Evolutionary conservation across 1,140 invertebrate genomes (phyloP), one percentile per base, ranked within the genome.

Genomic region (Trichonephila clavata): DNA sequence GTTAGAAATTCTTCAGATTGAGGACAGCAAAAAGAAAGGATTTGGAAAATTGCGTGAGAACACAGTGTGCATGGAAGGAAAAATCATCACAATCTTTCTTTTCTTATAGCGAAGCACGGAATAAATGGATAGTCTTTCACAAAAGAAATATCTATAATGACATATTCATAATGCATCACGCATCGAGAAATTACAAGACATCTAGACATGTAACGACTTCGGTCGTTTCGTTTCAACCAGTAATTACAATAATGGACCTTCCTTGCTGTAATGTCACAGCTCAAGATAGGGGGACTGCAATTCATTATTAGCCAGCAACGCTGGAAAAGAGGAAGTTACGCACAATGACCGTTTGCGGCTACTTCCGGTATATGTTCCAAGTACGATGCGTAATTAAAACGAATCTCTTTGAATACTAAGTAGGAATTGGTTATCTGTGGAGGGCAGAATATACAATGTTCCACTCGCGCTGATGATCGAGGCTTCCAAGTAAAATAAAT

Each of bases 211-310:
- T 87, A 65, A 86, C 84, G 59, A 86, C 84, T 59, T 87, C 63
- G 50, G 87, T 57, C 87, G 65, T 68, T 89, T 89, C 87, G 43
- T 89, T 89, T 60, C 43, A 32, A 59, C 43, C 57, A 50, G 87
- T 89, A 89, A 89, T 89, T 89, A 89, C 87, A 89, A 89, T 71
- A 71, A 89, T 89, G 87, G 87, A 89, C 63, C 65, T 87, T 61
- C 86, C 63, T 13, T 77, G 87, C 87, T 14, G n/a, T 77, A 60
- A 89, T 77, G 87, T 89, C 87, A 89, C 39, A 77, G 68, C 63
- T 60, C 57, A 77, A 89, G 65, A 50, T 50, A 77, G 65, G 50
- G 59, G 87, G 63, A 63, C 20, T 24, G 32, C 63, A 89, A 89
- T 89, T 89, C 87, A 77, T 89, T 89, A 88, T 61, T 61, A 16